Base-by-base conservation (phyloP, 1,140 invertebrate species). In the Sogatella furcifera region DNA sequence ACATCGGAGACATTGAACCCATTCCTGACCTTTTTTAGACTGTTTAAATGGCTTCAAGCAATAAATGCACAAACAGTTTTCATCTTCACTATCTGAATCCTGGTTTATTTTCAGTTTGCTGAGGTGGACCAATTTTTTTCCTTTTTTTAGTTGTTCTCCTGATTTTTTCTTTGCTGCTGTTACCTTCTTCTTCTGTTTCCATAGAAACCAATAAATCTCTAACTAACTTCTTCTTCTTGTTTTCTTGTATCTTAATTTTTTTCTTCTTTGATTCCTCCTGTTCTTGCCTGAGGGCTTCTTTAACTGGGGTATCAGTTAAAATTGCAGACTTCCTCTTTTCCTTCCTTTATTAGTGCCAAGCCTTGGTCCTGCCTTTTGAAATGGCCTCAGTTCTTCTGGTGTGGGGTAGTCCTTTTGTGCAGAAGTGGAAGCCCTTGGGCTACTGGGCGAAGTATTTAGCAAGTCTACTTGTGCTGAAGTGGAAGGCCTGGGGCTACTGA, bases 261-360 rank as follows among this genome's bases (percentile, higher is more conserved):
- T 59, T 60, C 19, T 11, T 21, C 22, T 60, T 60, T 54, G 49
- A 15, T 15, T 57, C 42, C 21, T 52, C 28, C 52, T 64, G 55
- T 52, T 62, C 56, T 38, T 59, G 19, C 53, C 57, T 53, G 24
- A 60, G 55, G 34, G 56, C 15, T 21, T 14, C 15, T 53, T 60
- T 60, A 19, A 53, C 52, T 17, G 58, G 49, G 21, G 58, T 60
- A 31, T 60, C 58, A 46, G 58, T 60, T 60, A 60, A 41, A 24
- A 60, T 49, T 19, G 15, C 58, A 34, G 58, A 53, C 13, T 24
- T 19, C 52, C 58, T 60, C 14, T 15, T 49, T 41, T 53, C 54
- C 52, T 52, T 28, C 58, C 28, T 60, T 44, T 42, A 14, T 57
- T 17, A 11, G 15, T n/a, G 13, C 41, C 24, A 17, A 24, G n/a